phyloP scores from a whole-genome alignment of 2,888 invertebrate species.

The Calameuta idolon region DNA sequence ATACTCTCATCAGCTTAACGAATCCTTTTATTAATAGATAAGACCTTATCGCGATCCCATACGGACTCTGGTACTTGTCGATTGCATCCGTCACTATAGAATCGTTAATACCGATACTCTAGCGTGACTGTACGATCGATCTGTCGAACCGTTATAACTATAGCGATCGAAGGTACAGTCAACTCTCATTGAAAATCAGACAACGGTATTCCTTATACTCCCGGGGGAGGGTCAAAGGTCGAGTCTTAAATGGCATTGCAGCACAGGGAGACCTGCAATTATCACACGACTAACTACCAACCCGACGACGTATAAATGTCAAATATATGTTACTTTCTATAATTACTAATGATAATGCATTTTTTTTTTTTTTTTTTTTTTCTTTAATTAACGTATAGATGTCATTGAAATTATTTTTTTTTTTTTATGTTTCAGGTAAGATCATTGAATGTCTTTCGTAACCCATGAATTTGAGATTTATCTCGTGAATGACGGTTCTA shows the following conservation, averaged over 20 bases:
- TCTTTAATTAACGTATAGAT: neutral
- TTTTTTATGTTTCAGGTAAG: neutral
- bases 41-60: neutral
- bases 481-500: neutral
- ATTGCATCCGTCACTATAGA: neutral
- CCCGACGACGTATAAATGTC: neutral
- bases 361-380: neutral
- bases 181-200: constrained; percentile 17
- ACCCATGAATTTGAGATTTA: neutral
- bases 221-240: constrained; percentile 19
- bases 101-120: neutral
- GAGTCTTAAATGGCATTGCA: constrained; percentile 16
- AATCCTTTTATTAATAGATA: neutral
- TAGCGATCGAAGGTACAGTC: constrained; percentile 10
- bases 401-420: neutral
- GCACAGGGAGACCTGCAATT: constrained; percentile 20
- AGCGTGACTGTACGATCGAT: neutral
- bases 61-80: neutral
- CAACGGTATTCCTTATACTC: constrained; percentile 18
- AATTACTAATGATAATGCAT: neutral
- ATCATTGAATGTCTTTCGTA: neutral
- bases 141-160: neutral
- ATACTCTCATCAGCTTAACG: neutral
- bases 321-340: neutral
- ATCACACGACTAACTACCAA: constrained; percentile 12